phyloP scores from a whole-genome alignment of 2,797 vertebrate species.

The Botia kubotai region DNA sequence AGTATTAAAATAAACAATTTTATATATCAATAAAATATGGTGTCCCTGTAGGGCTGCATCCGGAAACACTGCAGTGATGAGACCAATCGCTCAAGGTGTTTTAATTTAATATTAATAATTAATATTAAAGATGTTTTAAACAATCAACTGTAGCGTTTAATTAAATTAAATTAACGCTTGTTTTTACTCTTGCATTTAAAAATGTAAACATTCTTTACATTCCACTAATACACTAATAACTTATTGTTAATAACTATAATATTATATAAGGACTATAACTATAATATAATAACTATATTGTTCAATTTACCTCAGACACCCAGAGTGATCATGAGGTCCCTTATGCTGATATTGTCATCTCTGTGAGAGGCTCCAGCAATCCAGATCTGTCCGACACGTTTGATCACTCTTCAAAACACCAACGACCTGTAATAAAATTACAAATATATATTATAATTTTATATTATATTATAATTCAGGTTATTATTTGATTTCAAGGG shows the following conservation, averaged over 20 bases:
- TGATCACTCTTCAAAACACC: conserved; percentile 64
- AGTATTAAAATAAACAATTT: conserved; percentile 19
- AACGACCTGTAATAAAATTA: conserved; percentile 69
- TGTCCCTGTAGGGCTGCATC: conserved; percentile 23
- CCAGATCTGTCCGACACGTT: conserved; percentile 75
- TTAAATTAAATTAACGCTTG: too few species aligned
- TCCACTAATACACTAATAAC: too few species aligned
- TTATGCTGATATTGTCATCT: conserved; percentile 83
- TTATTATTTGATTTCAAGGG: background rate
- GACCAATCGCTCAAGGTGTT: conserved; percentile 24
- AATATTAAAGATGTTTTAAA: too few species aligned
- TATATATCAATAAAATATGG: background rate
- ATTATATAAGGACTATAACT: too few species aligned
- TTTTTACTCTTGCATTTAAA: too few species aligned
- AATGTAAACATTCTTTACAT: background rate
- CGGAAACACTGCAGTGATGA: conserved; percentile 2
- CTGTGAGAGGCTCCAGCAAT: conserved; percentile 77
- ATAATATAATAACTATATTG: background rate
- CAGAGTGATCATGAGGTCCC: conserved; percentile 81
- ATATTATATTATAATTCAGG: background rate
- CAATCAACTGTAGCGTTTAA: too few species aligned
- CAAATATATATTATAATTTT: background rate
- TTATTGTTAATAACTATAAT: too few species aligned
- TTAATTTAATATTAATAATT: background rate
- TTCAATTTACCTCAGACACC: conserved; percentile 67